Base-by-base conservation (phyloP, 2,113 vertebrate species). In the Eurystomus gularis region DNA sequence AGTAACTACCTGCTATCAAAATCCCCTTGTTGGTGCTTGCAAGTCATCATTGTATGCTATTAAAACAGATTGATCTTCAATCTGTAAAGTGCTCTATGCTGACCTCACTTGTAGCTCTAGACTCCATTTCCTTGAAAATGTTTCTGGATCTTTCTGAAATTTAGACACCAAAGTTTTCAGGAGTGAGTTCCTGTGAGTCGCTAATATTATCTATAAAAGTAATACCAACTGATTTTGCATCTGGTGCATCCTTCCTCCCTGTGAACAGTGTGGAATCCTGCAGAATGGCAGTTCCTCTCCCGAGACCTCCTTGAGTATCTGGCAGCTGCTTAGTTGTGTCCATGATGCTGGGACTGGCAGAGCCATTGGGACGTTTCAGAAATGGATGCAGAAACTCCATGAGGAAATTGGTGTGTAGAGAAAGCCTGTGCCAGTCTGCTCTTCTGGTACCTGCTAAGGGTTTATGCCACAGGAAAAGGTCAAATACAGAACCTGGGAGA, bases 21-120 rank as follows among this genome's bases (percentile, higher is more conserved):
- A 79, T n/a, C 61, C 35, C 48, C n/a, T 86, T 49, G 35, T 93
- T 92, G 96, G 80, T 96, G 92, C 88, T 96, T 93, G 86, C 83
- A 86, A 93, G 54, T 71, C 8, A 0, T 90, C 60, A 49, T 88
- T 78, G 44, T 81, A 78, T 82, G 44, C 33, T 64, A 85, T 92
- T 84, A 94, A 96, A 96, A 93, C 69, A 61, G 87, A 72, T 19
- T 69, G 80, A 46, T 44, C 65, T 84, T 96, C 70, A 66, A 5
- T 90, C 80, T 93, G 24, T 84, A 26, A 91, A 90, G 57, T 69
- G 40, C 31, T 83, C 89, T 94, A 73, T 91, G 57, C 49, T 91
- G 69, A 92, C 81, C 68, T 90, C 65, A 65, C 61, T 58, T 79
- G 57, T 64, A 93, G 69, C n/a, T 72, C 76, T 78, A 3, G 5